Percentiles rank a stretch among this genome's conserved stretches.
phyloP scores from a whole-genome alignment of 2,113 vertebrate species.

The Plotosus lineatus region DNA sequence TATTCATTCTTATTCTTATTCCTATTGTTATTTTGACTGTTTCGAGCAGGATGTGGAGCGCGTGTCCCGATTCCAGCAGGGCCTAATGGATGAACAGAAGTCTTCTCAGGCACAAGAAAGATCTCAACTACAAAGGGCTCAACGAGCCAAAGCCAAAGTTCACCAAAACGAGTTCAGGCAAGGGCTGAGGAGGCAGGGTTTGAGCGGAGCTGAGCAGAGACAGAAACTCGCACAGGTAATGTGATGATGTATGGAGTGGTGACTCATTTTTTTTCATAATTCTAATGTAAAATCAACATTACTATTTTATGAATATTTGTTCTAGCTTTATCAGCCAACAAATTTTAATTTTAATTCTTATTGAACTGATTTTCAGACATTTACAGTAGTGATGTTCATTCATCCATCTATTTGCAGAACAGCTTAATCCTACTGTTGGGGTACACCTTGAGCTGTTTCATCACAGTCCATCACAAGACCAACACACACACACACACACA shows the following conservation, averaged over 20 bases:
- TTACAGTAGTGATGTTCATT: too few relatives aligned
- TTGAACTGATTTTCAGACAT: too few relatives aligned
- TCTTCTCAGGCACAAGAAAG: slow-evolving; percentile 61
- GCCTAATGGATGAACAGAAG: slow-evolving; percentile 65
- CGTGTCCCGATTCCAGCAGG: slow-evolving; percentile 65
- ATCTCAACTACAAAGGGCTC: slow-evolving; percentile 60
- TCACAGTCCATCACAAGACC: too few relatives aligned
- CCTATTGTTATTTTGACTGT: neutral
- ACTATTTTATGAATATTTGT: neutral
- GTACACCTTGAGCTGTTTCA: too few relatives aligned
- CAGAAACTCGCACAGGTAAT: slow-evolving; percentile 50
- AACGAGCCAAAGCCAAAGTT: slow-evolving; percentile 61
- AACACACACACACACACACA: too few relatives aligned
- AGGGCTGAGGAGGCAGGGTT: slow-evolving; percentile 61
- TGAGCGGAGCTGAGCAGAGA: slow-evolving; percentile 58
- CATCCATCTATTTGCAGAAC: too few relatives aligned
- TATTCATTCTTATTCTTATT: neutral
- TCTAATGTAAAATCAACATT: neutral
- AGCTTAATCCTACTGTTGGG: too few relatives aligned
- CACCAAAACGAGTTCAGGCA: slow-evolving; percentile 62
- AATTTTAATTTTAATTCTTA: too few relatives aligned
- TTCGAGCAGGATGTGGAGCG: slow-evolving; percentile 68
- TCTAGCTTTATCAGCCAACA: neutral
- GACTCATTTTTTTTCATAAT: neutral
- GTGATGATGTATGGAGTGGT: neutral